Conservation (phyloP, 2,797 vertebrate species). For the Malurus splendens region DNA sequence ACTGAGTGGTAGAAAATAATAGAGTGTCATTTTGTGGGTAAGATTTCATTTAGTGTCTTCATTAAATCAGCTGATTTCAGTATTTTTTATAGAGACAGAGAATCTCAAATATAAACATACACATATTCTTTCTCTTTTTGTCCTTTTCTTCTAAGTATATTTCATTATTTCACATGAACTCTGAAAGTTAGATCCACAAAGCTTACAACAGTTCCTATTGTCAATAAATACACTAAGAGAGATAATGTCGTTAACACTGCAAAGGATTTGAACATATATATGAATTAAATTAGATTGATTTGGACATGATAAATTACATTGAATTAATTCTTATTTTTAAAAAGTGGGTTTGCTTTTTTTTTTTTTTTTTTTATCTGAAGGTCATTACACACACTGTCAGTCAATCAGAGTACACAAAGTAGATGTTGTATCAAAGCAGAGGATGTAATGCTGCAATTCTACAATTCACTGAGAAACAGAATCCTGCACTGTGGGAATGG, state of each 20-base stretch:
- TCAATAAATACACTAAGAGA: not conserved
- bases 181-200: not conserved
- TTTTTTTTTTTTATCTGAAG: not conserved
- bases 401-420: not conserved
- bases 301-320: not conserved
- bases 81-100: not conserved
- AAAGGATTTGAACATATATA: constrained; percentile 8
- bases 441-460: not conserved
- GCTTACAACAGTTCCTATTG: not conserved
- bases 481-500: not conserved
- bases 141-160: not conserved
- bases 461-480: not conserved
- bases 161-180: not conserved
- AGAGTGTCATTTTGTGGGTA: not conserved
- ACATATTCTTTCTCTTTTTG: not conserved
- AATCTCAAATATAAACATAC: not conserved
- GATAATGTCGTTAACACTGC: constrained; percentile 14
- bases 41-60: not conserved
- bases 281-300: constrained; percentile 12
- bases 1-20: not conserved
- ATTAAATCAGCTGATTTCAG: not conserved
- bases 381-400: not conserved
- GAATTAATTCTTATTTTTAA: constrained; percentile 10
- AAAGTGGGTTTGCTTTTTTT: not conserved
- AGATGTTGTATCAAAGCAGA: not conserved